Percentiles rank a stretch among this genome's conserved stretches.
Evolutionary conservation across 2,113 vertebrate species (phyloP).

Genomic region (Eublepharis macularius): DNA sequence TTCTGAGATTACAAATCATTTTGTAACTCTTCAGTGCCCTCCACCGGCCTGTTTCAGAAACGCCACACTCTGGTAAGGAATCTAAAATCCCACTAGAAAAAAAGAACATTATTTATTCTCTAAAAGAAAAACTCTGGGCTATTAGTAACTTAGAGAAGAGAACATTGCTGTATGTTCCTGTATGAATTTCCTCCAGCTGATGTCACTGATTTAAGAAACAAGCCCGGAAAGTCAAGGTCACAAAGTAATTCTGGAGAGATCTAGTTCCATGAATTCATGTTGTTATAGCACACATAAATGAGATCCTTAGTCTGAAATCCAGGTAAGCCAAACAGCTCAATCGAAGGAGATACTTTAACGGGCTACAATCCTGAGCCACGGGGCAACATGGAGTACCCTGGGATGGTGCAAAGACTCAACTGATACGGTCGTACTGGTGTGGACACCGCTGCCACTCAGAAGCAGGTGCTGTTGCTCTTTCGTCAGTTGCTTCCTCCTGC

Average conservation of each 20-base stretch:
- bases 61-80: not conserved
- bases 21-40: conserved; percentile 73
- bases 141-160: not conserved
- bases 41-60: conserved; percentile 59
- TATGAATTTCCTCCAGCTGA: not conserved
- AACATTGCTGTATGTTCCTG: not conserved
- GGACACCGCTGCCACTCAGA: not conserved
- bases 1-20: conserved; percentile 15
- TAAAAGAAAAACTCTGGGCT: conserved; percentile 5
- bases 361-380: not conserved
- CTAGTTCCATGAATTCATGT: not conserved
- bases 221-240: not conserved
- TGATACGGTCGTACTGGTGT: not conserved
- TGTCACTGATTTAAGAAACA: not conserved
- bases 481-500: not conserved
- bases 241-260: not conserved
- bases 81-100: not conserved
- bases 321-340: not conserved
- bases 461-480: not conserved
- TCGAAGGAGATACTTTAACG: not conserved
- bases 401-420: not conserved
- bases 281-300: not conserved
- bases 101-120: not conserved
- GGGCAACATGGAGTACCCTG: not conserved
- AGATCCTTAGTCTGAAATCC: not conserved